phyloP scores from a whole-genome alignment of 2,888 invertebrate genomes.

The Eupithecia subumbrata region DNA sequence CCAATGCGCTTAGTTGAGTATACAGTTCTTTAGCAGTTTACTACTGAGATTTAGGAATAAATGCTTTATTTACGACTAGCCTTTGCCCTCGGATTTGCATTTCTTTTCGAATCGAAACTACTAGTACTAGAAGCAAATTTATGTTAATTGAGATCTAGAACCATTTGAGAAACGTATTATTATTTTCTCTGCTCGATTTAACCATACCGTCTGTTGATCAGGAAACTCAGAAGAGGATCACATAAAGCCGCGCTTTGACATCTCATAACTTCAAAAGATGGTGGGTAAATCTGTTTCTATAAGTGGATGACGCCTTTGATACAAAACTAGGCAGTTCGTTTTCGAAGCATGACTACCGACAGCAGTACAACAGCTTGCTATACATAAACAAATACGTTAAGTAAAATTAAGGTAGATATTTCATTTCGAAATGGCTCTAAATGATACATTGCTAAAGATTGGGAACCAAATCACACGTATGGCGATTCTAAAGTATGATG shows the following conservation, averaged over 20 bases:
- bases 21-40: neutral
- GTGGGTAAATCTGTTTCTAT: neutral
- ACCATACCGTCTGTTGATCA: neutral
- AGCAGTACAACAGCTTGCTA: neutral
- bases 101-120: neutral
- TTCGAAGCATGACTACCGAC: no score
- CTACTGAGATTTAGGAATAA: neutral
- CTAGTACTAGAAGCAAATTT: neutral
- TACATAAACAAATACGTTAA: no score
- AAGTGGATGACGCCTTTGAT: neutral
- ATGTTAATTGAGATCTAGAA: neutral
- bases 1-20: constrained; percentile 49
- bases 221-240: neutral
- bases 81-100: neutral
- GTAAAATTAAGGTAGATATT: no score
- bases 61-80: neutral
- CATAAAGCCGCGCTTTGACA: neutral
- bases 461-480: neutral
- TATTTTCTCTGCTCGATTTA: constrained; percentile 1
- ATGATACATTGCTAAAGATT: neutral
- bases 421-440: neutral
- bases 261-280: neutral
- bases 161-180: neutral
- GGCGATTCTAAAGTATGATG: no score
- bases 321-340: neutral